Evolutionary conservation across 2,888 invertebrate genomes (phyloP).

Genomic region (Acanthacorydalis orientalis): DNA sequence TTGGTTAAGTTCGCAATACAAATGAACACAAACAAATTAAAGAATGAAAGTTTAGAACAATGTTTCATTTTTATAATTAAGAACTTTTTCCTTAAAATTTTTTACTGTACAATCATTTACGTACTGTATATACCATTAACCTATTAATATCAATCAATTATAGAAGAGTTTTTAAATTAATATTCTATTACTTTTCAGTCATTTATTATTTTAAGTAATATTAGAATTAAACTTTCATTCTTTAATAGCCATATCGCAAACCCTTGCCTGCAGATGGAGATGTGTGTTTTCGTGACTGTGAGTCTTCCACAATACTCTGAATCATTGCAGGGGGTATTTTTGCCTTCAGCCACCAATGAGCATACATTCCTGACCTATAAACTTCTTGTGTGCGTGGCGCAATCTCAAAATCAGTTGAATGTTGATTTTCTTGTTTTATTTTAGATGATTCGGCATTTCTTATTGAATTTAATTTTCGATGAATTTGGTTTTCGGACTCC

Average conservation of each 20-base stretch:
- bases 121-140: no score
- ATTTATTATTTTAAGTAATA: no score
- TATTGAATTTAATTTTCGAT: constrained; percentile 27
- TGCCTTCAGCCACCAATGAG: constrained; percentile 88
- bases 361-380: constrained; percentile 72
- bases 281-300: constrained; percentile 10
- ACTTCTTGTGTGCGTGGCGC: constrained; percentile 30
- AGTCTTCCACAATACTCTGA: constrained; percentile 22
- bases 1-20: no score
- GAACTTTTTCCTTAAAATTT: no score
- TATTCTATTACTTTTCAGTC: no score
- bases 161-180: no score
- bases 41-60: no score
- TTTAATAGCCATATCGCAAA: background rate
- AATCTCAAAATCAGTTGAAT: constrained; percentile 13
- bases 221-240: no score
- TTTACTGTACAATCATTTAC: no score
- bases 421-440: constrained; percentile 24
- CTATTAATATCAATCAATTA: no score
- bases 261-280: constrained; percentile 26
- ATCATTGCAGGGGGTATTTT: constrained; percentile 50
- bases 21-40: no score
- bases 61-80: no score
- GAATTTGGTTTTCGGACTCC: constrained; percentile 27
- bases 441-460: constrained; percentile 13